phyloP scores from a whole-genome alignment of 2,888 invertebrate genomes.

The Noctua fimbriata region DNA sequence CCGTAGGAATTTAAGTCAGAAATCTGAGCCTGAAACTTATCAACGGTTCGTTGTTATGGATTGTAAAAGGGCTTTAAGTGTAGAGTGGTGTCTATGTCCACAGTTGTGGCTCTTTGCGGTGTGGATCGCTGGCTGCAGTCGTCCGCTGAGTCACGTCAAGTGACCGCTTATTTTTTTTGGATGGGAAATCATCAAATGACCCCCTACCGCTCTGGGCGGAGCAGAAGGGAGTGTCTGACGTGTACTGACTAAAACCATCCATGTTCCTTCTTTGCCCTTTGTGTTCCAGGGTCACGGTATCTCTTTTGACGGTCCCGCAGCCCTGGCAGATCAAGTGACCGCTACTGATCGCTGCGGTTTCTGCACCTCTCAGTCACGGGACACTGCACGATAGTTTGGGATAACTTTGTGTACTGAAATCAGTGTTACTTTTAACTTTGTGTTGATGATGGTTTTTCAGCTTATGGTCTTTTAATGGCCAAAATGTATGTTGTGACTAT shows the following conservation, averaged over 20 bases:
- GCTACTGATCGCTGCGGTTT: neutral
- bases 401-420: neutral
- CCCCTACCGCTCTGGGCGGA: too few species aligned
- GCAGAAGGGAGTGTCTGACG: too few species aligned
- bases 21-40: neutral
- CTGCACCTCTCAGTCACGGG: neutral
- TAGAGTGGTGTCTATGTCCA: neutral
- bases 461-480: too few species aligned
- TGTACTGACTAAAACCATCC: too few species aligned
- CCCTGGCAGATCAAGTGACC: too few species aligned
- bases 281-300: too few species aligned
- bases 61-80: neutral
- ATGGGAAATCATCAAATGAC: too few species aligned
- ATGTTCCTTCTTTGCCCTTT: too few species aligned
- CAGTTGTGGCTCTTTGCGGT: neutral
- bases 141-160: neutral
- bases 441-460: too few species aligned
- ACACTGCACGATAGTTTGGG: neutral
- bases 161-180: too few species aligned
- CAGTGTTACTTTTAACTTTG: neutral
- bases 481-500: too few species aligned
- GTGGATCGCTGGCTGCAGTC: neutral
- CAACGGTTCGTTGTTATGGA: neutral
- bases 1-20: conserved; percentile 3
- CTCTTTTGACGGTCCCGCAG: too few species aligned